These are phyloP conservation scores for Anaspis maculata DNA, from an alignment of 2,888 invertebrate species.

Conservation along the genomic window DNA sequence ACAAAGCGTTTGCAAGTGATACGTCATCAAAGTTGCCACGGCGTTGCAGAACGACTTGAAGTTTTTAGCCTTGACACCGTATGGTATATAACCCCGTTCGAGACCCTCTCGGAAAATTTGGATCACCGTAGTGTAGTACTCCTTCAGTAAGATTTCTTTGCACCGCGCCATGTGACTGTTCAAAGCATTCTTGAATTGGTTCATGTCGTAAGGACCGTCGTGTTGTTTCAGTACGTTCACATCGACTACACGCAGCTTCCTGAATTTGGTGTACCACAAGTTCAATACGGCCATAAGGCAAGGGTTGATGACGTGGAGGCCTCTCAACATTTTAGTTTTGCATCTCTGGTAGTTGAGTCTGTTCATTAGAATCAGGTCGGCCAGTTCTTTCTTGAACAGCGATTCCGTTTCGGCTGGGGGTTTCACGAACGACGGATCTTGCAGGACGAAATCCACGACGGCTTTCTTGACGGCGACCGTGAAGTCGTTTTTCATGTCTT, in stretches of 20 bases:
- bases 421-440: constrained; percentile 59
- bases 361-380: constrained; percentile 60
- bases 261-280: constrained; percentile 73
- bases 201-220: constrained; percentile 59
- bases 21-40: constrained; percentile 79
- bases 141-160: constrained; percentile 54
- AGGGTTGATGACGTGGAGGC: constrained; percentile 70
- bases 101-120: constrained; percentile 58
- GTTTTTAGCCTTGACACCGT: constrained; percentile 53
- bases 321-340: constrained; percentile 47
- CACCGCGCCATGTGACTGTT: constrained; percentile 58
- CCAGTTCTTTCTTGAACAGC: constrained; percentile 50
- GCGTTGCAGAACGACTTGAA: constrained; percentile 77
- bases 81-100: constrained; percentile 61
- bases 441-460: constrained; percentile 84
- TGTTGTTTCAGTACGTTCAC: constrained; percentile 49
- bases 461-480: constrained; percentile 84
- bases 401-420: constrained; percentile 47
- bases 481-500: constrained; percentile 80
- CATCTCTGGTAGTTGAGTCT: constrained; percentile 44
- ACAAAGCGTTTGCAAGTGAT: constrained; percentile 74
- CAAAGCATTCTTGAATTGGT: constrained; percentile 51
- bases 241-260: constrained; percentile 54
- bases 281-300: constrained; percentile 72
- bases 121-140: constrained; percentile 58